Base-by-base conservation (phyloP, 2,797 vertebrate genomes). In the Chaenodraco wilsoni region DNA sequence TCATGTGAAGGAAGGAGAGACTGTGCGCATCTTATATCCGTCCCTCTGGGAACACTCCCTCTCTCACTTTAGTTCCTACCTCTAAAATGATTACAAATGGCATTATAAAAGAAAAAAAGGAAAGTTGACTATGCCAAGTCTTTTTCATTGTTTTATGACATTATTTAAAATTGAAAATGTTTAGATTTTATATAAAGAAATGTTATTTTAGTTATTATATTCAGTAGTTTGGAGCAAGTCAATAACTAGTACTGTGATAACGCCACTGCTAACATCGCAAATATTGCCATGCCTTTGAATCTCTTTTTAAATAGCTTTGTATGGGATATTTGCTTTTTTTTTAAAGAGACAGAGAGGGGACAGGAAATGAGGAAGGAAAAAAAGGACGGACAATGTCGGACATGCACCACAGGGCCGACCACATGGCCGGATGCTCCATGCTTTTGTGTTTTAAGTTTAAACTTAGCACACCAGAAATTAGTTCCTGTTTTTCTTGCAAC, bases 41-140 rank as follows among this genome's bases (percentile, higher is more conserved):
- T 84, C 89, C 88, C 37, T 71, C 66, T 9, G 68, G 76, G 84
- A 91, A 82, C 87, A 65, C 58, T 12, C 9, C 0, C 16, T 8
- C 16, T 8, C 3, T 41, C 44, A 60, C 23, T 45, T 83, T 54
- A n/a, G 89, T 92, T 92, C 92, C 92, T 79, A 78, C 84, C 77
- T 21, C 52, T 15, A 72, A 59, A 56, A 70, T 5, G 8, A 51
- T 33, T 9, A 13, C 13, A 33, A 4, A 43, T 4, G 21, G 23
- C n/a, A 43, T 13, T 41, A 54, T 10, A 44, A n/a, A 1, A 33
- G 27, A 49, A 56, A 31, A 14, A 41, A 19, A 5, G 23, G 23
- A 1, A 46, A 37, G n/a, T 8, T 41, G 15, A 27, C 5, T 1
- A 45, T 12, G 15, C 23, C 33, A n/a, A 21, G 19, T 33, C 16